phyloP scores from a whole-genome alignment of 1,140 invertebrate genomes.

The Eulimnadia texana region DNA sequence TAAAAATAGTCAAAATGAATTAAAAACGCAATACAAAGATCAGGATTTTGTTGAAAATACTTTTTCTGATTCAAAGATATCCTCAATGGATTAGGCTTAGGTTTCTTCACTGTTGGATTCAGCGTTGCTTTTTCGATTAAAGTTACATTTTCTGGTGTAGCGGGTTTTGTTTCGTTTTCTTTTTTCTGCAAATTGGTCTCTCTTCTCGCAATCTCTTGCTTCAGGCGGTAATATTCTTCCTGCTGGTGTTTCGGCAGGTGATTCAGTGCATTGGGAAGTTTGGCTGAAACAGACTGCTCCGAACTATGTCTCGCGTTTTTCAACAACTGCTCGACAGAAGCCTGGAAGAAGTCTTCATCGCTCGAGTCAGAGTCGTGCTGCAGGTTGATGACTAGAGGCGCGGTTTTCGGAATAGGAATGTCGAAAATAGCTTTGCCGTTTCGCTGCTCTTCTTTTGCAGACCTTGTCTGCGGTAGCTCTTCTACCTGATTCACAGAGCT shows the following conservation, averaged over 20 bases:
- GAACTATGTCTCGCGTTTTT: not conserved
- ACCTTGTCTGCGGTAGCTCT: not conserved
- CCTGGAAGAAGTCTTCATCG: not conserved
- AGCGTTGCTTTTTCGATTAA: not conserved
- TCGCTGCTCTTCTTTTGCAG: not conserved
- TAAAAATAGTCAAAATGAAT: not conserved
- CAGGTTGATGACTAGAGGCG: constrained; percentile 1
- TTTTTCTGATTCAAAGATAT: not conserved
- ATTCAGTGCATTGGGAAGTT: not conserved
- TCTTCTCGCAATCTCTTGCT: constrained; percentile 2
- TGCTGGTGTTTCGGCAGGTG: constrained; percentile 2
- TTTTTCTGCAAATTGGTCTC: constrained; percentile 5
- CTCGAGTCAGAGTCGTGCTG: constrained; percentile 6
- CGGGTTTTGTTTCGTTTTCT: not conserved
- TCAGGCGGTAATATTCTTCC: constrained; percentile 4
- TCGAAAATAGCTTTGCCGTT: not conserved
- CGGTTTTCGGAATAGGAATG: not conserved
- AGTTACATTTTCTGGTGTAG: not conserved
- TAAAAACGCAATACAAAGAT: not conserved
- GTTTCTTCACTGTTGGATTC: not conserved
- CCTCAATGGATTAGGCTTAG: not conserved
- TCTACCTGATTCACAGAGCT: not conserved
- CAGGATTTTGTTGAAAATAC: not conserved
- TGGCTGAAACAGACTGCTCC: not conserved
- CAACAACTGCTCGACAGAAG: not conserved